Evolutionary conservation across 2,113 vertebrate genomes (phyloP), one percentile per base, ranked within the genome.

Genomic region (Plecturocebus donacophilus): DNA sequence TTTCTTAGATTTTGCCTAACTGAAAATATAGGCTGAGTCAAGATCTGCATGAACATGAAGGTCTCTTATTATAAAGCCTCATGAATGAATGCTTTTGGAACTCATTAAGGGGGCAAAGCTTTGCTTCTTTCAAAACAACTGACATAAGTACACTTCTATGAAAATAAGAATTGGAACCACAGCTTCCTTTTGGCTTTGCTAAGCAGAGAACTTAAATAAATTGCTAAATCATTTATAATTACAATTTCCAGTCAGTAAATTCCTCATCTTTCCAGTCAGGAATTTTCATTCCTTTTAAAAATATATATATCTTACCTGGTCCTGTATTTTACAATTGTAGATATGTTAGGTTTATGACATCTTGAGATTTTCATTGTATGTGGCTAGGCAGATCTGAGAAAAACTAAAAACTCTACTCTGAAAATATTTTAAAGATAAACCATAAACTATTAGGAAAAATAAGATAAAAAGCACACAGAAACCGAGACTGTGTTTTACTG

Each of bases 371-470:
- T 32, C 20, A 13, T 32, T 77, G n/a, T 70, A 73, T 81, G 4
- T 66, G n/a, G 3, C 25, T 83, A 68, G 20, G 13, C 73, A 20
- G 89, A 80, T 49, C 14, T 32, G 40, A 93, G 12, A 25, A 89
- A 87, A 96, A 93, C n/a, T 30, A 45, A 64, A 89, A 84, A 70
- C 5, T 81, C 30, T 76, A 42, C 13, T 70, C 4, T 42, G 16
- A 96, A 90, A 91, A 91, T 88, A 7, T 95, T 94, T 96, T 75
- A 40, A 91, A 82, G 3, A 0, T 83, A 73, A 97, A 70, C 3
- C 19, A 71, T 77, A 84, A 91, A 40, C 5, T n/a, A 38, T 56
- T 49, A 75, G 35, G 25, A 35, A 95, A 84, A 49, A 71, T 1
- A 68, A 30, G 35, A 66, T 21, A 54, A 83, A 47, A 86, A 90